phyloP scores from a whole-genome alignment of 2,888 invertebrate species.

The Pristionchus entomophagus region DNA sequence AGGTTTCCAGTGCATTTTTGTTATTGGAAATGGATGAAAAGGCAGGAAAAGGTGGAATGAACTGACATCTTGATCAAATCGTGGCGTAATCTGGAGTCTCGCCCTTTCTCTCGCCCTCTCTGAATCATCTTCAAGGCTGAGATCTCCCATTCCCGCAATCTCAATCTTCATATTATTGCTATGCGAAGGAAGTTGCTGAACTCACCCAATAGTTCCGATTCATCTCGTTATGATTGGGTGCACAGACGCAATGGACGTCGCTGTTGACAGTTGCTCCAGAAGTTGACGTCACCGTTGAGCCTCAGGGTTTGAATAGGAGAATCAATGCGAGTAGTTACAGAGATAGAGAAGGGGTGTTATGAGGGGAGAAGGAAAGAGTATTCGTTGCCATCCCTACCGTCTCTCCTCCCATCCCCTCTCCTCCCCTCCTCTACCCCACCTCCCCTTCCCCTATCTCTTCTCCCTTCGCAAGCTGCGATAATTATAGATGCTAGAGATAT shows the following conservation, averaged over 20 bases:
- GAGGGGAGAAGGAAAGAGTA: background rate
- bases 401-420: background rate
- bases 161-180: no score
- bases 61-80: slow-evolving; percentile 2
- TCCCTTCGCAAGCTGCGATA: no score
- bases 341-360: background rate
- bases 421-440: no score
- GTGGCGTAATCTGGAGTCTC: background rate
- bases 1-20: no score
- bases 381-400: slow-evolving; percentile 7
- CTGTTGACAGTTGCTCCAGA: background rate
- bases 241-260: background rate
- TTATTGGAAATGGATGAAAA: no score
- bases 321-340: background rate
- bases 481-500: no score
- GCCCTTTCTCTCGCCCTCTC: slow-evolving; percentile 20
- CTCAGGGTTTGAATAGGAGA: background rate
- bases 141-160: background rate
- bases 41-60: no score
- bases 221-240: no score
- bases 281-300: background rate
- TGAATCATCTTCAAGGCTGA: background rate
- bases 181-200: no score
- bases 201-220: background rate
- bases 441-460: no score